These are phyloP conservation scores for Beroe forskalii DNA, from an alignment of 37 sponge, comb jelly and placozoan genomes.

Conservation along the genomic window DNA sequence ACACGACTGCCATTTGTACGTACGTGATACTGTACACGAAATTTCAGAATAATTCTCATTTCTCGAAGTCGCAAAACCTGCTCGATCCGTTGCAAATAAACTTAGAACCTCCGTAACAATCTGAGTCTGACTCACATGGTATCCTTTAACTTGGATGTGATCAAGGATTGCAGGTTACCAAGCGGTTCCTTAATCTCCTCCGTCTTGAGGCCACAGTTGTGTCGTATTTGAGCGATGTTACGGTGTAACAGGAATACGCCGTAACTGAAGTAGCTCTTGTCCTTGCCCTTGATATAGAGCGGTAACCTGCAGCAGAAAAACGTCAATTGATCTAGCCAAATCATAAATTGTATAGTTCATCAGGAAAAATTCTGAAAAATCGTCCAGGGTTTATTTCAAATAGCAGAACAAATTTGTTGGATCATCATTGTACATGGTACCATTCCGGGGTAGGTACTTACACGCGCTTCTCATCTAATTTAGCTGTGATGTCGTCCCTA, in stretches of 20 bases:
- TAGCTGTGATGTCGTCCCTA: constrained; percentile 60
- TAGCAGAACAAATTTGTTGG: background rate
- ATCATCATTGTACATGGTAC: background rate
- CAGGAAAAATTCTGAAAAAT: background rate
- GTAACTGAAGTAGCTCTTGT: constrained; percentile 64
- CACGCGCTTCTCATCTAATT: constrained; percentile 52
- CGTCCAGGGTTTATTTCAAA: background rate
- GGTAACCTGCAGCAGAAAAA: constrained; percentile 54
- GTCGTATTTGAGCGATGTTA: constrained; percentile 26
- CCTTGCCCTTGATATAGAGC: constrained; percentile 43
- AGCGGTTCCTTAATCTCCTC: constrained; percentile 56
- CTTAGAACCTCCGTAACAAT: too few species aligned
- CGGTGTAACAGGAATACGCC: constrained; percentile 53
- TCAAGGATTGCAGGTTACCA: background rate
- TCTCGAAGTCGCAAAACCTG: too few species aligned
- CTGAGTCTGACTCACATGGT: constrained; percentile 43
- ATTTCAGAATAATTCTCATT: too few species aligned
- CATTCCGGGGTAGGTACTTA: background rate
- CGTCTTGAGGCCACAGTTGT: constrained; percentile 25
- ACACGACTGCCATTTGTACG: too few species aligned
- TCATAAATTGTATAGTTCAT: too few species aligned
- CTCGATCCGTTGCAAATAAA: too few species aligned
- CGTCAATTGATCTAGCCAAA: too few species aligned
- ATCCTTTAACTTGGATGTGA: background rate
- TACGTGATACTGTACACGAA: too few species aligned